These are phyloP conservation scores for Epirrhoe alternata DNA, from an alignment of 2,888 invertebrate species.

Conservation along the genomic window DNA sequence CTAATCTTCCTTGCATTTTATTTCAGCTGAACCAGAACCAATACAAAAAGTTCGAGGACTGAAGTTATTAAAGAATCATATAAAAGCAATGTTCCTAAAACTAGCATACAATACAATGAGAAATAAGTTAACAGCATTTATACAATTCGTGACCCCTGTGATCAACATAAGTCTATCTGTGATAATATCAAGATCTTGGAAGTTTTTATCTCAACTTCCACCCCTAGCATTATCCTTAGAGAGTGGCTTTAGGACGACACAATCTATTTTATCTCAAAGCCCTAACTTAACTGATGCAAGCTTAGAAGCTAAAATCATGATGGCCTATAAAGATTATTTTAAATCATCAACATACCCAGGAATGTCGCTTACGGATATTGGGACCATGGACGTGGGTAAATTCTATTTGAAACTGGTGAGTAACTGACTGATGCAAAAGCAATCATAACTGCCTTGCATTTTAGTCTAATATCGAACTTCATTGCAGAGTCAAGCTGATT, in stretches of 20 bases:
- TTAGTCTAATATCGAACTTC: conserved; percentile 18
- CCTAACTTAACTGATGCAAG: conserved; percentile 57
- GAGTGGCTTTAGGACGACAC: conserved; percentile 68
- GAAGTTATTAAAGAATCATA: conserved; percentile 72
- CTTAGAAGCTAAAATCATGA: conserved; percentile 60
- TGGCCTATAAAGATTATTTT: conserved; percentile 70
- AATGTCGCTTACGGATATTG: conserved; percentile 68
- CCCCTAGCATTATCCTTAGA: conserved; percentile 83
- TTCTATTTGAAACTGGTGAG: conserved; percentile 79
- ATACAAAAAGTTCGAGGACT: conserved; percentile 72
- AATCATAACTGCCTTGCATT: conserved; percentile 3
- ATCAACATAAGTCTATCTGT: conserved; percentile 77
- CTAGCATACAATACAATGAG: conserved; percentile 70
- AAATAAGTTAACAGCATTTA: conserved; percentile 70
- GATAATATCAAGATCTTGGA: conserved; percentile 75
- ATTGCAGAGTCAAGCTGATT: conserved; percentile 63
- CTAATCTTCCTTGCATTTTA: not conserved
- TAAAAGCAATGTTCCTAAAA: conserved; percentile 79
- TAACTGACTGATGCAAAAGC: conserved; percentile 2
- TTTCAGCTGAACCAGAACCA: conserved; percentile 66
- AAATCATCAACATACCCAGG: conserved; percentile 57
- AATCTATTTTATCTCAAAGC: conserved; percentile 66
- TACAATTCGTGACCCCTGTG: conserved; percentile 76
- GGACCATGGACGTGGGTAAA: conserved; percentile 64
- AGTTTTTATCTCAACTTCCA: conserved; percentile 84